phyloP scores from a whole-genome alignment of 2,113 vertebrate genomes.

The Tragulus kanchil region DNA sequence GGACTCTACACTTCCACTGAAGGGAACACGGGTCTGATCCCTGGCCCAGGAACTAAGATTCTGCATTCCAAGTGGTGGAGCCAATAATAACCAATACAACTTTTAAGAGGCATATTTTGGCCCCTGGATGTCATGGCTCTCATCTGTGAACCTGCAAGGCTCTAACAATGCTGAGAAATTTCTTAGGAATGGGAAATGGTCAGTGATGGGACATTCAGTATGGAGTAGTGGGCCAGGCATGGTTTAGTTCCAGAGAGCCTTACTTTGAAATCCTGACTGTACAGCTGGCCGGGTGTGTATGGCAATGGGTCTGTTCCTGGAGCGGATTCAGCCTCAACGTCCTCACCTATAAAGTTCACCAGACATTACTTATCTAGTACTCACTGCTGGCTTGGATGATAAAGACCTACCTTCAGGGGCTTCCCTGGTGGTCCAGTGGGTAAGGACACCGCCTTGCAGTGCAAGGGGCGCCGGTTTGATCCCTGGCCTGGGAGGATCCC shows the following conservation, averaged over 20 bases:
- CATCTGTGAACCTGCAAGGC: not conserved
- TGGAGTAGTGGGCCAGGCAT: not conserved
- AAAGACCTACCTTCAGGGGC: not conserved
- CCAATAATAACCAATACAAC: not conserved
- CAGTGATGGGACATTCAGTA: not conserved
- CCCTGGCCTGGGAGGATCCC: no score
- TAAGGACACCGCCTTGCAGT: no score
- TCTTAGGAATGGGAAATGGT: not conserved
- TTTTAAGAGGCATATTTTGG: not conserved
- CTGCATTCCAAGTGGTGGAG: not conserved
- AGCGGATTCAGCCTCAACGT: not conserved
- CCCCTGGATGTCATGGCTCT: not conserved
- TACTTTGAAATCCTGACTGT: fast-evolving
- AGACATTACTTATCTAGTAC: no score
- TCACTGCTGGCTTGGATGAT: not conserved
- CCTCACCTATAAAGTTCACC: not conserved
- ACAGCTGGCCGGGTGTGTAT: not conserved
- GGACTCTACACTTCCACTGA: not conserved
- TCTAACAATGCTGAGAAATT: not conserved
- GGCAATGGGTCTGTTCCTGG: fast-evolving
- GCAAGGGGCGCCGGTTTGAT: no score
- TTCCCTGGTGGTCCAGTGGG: no score
- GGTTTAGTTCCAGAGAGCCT: not conserved
- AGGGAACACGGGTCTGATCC: not conserved
- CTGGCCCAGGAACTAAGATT: not conserved